Evolutionary conservation across 2,797 vertebrate species (phyloP).

Genomic region (Urophycis tenuis): DNA sequence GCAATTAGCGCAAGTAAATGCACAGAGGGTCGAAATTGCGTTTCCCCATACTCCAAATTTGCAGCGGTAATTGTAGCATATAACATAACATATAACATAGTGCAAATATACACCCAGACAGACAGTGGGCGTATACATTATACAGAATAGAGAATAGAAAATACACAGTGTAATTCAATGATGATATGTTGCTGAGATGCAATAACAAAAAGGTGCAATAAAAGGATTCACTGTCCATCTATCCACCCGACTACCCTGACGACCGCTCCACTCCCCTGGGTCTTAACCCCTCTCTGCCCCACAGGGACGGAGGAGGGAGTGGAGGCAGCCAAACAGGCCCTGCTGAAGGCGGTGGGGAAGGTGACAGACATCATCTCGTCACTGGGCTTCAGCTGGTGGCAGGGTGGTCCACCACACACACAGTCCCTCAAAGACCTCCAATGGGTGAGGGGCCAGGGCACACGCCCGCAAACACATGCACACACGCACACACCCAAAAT

Average conservation of each 20-base stretch:
- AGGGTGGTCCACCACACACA: slow-evolving; percentile 76
- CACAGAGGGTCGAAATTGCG: too few species aligned
- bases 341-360: slow-evolving; percentile 69
- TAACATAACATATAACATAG: too few species aligned
- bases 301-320: slow-evolving; percentile 76
- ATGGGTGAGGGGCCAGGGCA: slow-evolving; percentile 59
- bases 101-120: too few species aligned
- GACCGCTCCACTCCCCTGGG: not conserved
- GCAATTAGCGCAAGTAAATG: too few species aligned
- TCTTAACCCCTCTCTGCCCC: not conserved
- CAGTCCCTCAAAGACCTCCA: slow-evolving; percentile 75
- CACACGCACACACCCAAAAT: not conserved
- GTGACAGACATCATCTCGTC: slow-evolving; percentile 78
- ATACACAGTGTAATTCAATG: too few species aligned
- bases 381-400: slow-evolving; percentile 83
- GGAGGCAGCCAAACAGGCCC: slow-evolving; percentile 61
- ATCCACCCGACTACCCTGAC: not conserved
- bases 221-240: too few species aligned
- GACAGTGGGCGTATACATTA: too few species aligned
- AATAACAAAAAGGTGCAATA: too few species aligned
- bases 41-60: too few species aligned
- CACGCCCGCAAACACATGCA: not conserved
- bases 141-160: too few species aligned
- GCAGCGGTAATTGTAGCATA: too few species aligned
- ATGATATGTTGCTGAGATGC: too few species aligned